Evolutionary conservation across 2,113 vertebrate genomes (phyloP).

Genomic region (Prochilodus magdalenae): DNA sequence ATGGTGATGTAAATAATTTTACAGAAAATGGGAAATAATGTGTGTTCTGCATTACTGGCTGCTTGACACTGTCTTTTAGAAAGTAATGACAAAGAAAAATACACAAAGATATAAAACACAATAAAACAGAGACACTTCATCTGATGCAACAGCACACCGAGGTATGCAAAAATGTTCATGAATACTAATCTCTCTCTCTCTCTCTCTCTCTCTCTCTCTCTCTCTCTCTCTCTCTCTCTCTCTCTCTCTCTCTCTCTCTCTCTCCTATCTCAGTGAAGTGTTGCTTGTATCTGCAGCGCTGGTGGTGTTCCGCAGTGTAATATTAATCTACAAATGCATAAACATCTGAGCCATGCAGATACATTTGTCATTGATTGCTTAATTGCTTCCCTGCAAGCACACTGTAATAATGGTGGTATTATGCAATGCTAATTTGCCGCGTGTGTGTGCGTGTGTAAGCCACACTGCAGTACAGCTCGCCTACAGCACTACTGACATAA

Average conservation of each 20-base stretch:
- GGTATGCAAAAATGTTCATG: constrained; percentile 37
- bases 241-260: background rate
- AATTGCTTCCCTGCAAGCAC: constrained; percentile 61
- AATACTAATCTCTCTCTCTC: constrained; percentile 15
- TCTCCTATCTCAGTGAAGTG: background rate
- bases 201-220: background rate
- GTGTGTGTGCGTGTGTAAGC: background rate
- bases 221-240: background rate
- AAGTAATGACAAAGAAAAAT: background rate
- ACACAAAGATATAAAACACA: background rate
- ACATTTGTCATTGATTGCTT: constrained; percentile 65
- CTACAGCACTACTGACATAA: constrained; percentile 29
- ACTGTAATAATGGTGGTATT: constrained; percentile 62
- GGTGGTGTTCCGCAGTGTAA: constrained; percentile 10
- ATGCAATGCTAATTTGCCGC: constrained; percentile 38
- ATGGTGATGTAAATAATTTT: no score
- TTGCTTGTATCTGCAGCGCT: constrained; percentile 3
- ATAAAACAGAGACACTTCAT: background rate
- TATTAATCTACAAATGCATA: constrained; percentile 49
- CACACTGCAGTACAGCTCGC: background rate
- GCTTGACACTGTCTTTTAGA: constrained; percentile 10
- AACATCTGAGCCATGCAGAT: constrained; percentile 63
- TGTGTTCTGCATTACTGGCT: background rate
- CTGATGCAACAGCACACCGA: background rate
- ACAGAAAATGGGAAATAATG: constrained; percentile 8